Conservation (phyloP, 2,797 vertebrate species). For the Chromobotia macracanthus region DNA sequence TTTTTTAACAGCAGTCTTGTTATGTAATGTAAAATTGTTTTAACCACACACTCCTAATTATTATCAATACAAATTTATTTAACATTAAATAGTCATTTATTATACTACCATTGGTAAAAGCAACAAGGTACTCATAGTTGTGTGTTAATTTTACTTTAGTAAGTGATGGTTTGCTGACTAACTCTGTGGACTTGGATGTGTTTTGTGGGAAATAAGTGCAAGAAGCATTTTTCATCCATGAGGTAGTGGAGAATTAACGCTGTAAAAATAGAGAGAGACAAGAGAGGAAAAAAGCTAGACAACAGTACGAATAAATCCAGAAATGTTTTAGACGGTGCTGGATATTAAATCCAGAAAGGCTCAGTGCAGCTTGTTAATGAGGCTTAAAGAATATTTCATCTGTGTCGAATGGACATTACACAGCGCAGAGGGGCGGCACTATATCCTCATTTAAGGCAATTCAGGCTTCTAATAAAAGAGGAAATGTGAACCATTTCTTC, state of each 20-base stretch:
- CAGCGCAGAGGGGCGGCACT: constrained; percentile 45
- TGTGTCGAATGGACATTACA: constrained; percentile 29
- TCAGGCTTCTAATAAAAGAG: constrained; percentile 70
- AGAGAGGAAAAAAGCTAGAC: constrained; percentile 16
- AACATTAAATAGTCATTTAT: too few species aligned
- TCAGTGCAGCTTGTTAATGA: constrained; percentile 33
- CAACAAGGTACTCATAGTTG: neutral
- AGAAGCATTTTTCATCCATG: constrained; percentile 76
- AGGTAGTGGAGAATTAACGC: constrained; percentile 75
- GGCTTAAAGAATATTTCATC: constrained; percentile 26
- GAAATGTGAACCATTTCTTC: constrained; percentile 64
- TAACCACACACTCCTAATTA: too few species aligned
- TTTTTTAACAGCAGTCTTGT: too few species aligned
- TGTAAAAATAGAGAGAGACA: constrained; percentile 61
- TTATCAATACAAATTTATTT: too few species aligned
- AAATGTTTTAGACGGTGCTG: neutral
- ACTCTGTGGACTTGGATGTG: constrained; percentile 64
- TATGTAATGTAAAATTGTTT: too few species aligned
- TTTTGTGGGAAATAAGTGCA: constrained; percentile 68
- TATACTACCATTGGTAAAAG: neutral
- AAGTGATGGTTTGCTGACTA: constrained; percentile 55
- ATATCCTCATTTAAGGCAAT: constrained; percentile 70
- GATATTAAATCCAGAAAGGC: constrained; percentile 11
- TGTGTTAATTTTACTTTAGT: constrained; percentile 50
- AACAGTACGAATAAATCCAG: neutral